Conservation (phyloP, 1,140 invertebrate genomes). For the Leucophenga varia region DNA sequence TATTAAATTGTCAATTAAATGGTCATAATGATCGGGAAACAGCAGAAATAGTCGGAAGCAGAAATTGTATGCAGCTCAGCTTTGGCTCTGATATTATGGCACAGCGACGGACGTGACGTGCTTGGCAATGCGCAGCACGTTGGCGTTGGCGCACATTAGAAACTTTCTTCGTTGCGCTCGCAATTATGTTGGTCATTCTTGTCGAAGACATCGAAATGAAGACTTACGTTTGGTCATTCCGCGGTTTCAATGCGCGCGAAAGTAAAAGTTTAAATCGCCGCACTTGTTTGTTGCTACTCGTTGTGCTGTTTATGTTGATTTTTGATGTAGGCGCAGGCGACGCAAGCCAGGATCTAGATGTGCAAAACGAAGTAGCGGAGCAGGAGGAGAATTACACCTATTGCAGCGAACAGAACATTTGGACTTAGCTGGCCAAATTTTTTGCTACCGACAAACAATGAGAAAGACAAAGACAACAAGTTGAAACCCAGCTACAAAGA, state of each 20-base stretch:
- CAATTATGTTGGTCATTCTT: constrained; percentile 23
- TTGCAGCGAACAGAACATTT: too few relatives aligned
- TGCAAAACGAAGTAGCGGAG: too few relatives aligned
- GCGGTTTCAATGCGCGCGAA: constrained; percentile 18
- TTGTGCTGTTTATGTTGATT: constrained; percentile 2
- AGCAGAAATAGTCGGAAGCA: too few relatives aligned
- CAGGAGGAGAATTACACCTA: too few relatives aligned
- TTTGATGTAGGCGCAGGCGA: not conserved
- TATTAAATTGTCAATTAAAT: too few relatives aligned
- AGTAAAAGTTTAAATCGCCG: constrained; percentile 45
- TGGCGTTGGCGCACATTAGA: constrained; percentile 14
- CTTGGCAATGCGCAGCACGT: constrained; percentile 25
- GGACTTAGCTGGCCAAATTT: constrained; percentile 27
- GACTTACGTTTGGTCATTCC: too few relatives aligned
- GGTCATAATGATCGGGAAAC: too few relatives aligned
- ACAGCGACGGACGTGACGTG: constrained; percentile 28
- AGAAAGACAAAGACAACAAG: constrained; percentile 16
- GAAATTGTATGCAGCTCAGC: constrained; percentile 44
- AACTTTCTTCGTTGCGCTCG: constrained; percentile 37
- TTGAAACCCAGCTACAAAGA: not conserved
- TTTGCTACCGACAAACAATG: constrained; percentile 26
- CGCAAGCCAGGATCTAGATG: too few relatives aligned
- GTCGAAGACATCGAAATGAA: constrained; percentile 1
- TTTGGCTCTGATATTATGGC: too few relatives aligned
- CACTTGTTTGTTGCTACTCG: not conserved